Percentiles rank a stretch among this genome's conserved stretches.
phyloP scores from a whole-genome alignment of 53 echinoderm and acorn worm species.

The Pentamera pediparva region DNA sequence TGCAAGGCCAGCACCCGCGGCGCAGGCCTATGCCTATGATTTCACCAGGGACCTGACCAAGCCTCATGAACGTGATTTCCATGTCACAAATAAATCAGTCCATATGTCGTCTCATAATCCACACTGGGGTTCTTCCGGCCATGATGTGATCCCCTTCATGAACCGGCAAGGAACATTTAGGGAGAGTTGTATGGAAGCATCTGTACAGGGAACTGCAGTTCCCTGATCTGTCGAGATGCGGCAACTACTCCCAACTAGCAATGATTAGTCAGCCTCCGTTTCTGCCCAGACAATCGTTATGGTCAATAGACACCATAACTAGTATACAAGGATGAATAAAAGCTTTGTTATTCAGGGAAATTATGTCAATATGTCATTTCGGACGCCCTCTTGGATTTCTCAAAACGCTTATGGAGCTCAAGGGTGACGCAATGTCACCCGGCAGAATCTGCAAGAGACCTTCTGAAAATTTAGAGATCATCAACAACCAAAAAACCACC shows the following conservation, averaged over 20 bases:
- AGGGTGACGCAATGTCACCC: too few species aligned
- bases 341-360: too few species aligned
- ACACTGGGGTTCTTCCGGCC: neutral
- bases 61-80: conserved; percentile 51
- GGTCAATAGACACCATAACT: too few species aligned
- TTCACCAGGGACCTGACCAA: conserved; percentile 39
- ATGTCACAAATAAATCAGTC: conserved; percentile 53
- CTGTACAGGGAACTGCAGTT: too few species aligned
- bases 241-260: conserved; percentile 28
- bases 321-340: too few species aligned
- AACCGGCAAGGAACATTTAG: conserved; percentile 18
- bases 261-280: too few species aligned
- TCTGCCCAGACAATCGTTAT: conserved; percentile 18
- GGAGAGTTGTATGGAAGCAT: conserved; percentile 11
- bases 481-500: too few species aligned
- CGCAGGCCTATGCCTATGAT: conserved; percentile 41
- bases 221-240: conserved; percentile 25
- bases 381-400: too few species aligned
- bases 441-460: too few species aligned
- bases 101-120: conserved; percentile 50
- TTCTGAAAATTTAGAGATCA: too few species aligned
- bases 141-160: conserved; percentile 41
- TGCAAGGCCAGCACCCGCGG: conserved; percentile 19
- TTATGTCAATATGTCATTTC: too few species aligned
- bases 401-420: too few species aligned